Evolutionary conservation across 2,888 invertebrate genomes (phyloP).

Genomic region (Pogonocherus hispidulus): DNA sequence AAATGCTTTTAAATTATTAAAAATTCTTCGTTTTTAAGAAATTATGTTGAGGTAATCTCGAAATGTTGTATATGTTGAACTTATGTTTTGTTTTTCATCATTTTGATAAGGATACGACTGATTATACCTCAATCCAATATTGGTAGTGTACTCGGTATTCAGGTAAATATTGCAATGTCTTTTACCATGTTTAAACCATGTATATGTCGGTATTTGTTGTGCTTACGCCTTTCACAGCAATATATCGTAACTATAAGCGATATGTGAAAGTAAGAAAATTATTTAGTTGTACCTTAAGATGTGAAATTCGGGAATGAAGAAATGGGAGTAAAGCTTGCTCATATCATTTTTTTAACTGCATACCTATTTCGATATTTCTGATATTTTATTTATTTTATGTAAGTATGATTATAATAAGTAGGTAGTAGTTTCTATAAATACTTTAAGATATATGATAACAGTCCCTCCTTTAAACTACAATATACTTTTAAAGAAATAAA

Average conservation of each 20-base stretch:
- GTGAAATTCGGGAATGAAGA: too few relatives aligned
- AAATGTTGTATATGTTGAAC: slow-evolving; percentile 35
- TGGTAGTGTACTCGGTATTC: slow-evolving; percentile 21
- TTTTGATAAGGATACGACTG: slow-evolving; percentile 41
- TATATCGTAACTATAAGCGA: background rate
- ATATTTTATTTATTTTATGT: too few relatives aligned
- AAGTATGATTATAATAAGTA: too few relatives aligned
- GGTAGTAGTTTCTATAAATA: too few relatives aligned
- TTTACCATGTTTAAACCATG: slow-evolving; percentile 16
- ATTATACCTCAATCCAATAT: slow-evolving; percentile 43
- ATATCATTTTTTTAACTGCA: too few relatives aligned
- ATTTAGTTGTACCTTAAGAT: too few relatives aligned
- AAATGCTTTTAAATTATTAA: slow-evolving; percentile 39
- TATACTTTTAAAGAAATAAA: too few relatives aligned
- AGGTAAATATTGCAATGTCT: slow-evolving; percentile 36
- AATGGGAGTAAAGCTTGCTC: too few relatives aligned
- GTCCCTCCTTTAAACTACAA: too few relatives aligned
- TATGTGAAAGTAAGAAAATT: background rate
- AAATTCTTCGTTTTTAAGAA: slow-evolving; percentile 22
- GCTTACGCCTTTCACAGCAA: background rate
- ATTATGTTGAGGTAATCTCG: slow-evolving; percentile 29
- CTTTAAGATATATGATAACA: too few relatives aligned
- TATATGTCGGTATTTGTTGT: background rate
- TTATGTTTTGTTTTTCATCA: slow-evolving; percentile 35
- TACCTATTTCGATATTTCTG: too few relatives aligned